Conservation (phyloP, 1,140 invertebrate genomes). For the Coboldia fuscipes region DNA sequence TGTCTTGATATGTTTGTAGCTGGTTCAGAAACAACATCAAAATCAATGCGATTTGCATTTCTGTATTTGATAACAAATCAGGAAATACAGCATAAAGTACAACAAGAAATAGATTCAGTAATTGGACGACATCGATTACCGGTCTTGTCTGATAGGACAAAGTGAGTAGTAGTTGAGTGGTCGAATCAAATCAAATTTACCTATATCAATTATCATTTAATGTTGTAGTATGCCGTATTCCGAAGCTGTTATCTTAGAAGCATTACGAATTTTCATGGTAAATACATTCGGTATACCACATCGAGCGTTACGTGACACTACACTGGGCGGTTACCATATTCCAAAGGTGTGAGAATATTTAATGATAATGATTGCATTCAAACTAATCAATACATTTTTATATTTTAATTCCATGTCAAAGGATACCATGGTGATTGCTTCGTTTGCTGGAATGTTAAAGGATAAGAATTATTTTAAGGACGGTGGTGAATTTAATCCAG, state of each 20-base stretch:
- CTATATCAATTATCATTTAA: conserved; percentile 8
- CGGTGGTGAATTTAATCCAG: conserved; percentile 42
- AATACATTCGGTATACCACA: conserved; percentile 59
- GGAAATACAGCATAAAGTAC: conserved; percentile 56
- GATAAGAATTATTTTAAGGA: conserved; percentile 44
- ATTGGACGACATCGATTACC: conserved; percentile 44
- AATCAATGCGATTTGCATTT: conserved; percentile 53
- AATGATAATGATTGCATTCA: neutral
- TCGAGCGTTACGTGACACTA: conserved; percentile 45
- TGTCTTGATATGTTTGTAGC: conserved; percentile 67
- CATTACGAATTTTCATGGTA: conserved; percentile 53
- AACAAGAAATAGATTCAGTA: conserved; percentile 56
- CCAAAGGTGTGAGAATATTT: conserved; percentile 35
- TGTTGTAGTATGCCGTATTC: conserved; percentile 52
- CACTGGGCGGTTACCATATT: conserved; percentile 44
- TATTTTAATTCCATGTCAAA: too few relatives aligned
- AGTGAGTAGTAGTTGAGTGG: conserved; percentile 24
- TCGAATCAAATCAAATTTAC: neutral
- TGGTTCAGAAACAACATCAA: conserved; percentile 61
- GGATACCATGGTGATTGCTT: conserved; percentile 67
- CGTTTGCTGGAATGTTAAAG: conserved; percentile 53
- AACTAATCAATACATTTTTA: too few relatives aligned
- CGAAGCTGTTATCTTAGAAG: conserved; percentile 54
- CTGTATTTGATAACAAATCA: conserved; percentile 54
- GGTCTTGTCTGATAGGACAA: conserved; percentile 39